A percentile compares a stretch with the other conserved stretches of the same genome.
These are phyloP conservation scores for Holothuria leucospilota DNA, from an alignment of 53 echinoderm and acorn worm genomes.

Conservation along the genomic window DNA sequence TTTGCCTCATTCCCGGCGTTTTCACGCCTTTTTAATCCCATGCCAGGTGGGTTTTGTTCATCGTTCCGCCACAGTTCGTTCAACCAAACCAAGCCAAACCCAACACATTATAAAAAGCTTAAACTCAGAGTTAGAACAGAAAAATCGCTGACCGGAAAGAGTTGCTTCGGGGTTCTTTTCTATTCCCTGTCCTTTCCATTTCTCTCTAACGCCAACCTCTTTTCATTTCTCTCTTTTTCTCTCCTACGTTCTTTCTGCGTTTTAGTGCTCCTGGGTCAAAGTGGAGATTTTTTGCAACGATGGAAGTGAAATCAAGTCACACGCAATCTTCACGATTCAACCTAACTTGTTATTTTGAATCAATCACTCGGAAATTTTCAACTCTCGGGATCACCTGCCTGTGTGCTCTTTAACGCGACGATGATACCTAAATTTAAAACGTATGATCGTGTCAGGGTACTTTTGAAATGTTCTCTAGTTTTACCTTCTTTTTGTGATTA, in stretches of 20 bases:
- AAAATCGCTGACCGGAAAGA: slow-evolving; percentile 40
- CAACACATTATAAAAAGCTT: slow-evolving; percentile 35
- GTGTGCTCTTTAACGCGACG: not conserved
- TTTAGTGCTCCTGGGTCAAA: slow-evolving; percentile 34
- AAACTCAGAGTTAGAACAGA: not conserved
- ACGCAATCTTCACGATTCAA: slow-evolving; percentile 32
- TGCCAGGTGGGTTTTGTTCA: slow-evolving; percentile 48
- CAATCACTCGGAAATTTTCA: slow-evolving; percentile 25
- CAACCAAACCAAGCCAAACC: slow-evolving; percentile 36
- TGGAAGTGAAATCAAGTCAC: slow-evolving; percentile 21
- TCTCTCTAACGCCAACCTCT: not conserved
- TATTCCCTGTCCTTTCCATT: not conserved
- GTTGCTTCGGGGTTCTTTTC: slow-evolving; percentile 15
- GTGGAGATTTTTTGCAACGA: slow-evolving; percentile 36
- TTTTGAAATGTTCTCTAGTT: not conserved
- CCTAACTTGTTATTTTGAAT: slow-evolving; percentile 38
- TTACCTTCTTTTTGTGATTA: not conserved
- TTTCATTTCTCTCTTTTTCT: not conserved
- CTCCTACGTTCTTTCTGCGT: not conserved
- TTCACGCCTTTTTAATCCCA: slow-evolving; percentile 47
- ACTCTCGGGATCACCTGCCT: slow-evolving; percentile 31
- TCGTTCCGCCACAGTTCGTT: slow-evolving; percentile 46
- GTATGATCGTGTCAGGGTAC: slow-evolving; percentile 41
- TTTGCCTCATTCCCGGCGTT: slow-evolving; percentile 41
- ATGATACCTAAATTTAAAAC: slow-evolving; percentile 28